Conservation (phyloP, 1,140 invertebrate genomes). For the Tigriopus japonicus region DNA sequence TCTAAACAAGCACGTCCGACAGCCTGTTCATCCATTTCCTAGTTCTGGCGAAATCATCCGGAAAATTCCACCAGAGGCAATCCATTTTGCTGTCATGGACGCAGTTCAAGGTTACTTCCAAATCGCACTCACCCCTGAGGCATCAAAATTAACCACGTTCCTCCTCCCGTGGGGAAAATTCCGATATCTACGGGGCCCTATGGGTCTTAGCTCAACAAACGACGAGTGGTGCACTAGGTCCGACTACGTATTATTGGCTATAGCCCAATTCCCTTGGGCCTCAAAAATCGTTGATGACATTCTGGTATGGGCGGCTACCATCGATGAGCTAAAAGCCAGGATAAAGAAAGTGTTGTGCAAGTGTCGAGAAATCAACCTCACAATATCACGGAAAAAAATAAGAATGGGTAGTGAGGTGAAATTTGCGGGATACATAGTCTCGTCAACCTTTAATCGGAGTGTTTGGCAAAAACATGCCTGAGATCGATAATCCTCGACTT, state of each 20-base stretch:
- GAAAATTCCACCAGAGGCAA: background rate
- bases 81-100: constrained; percentile 19
- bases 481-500: background rate
- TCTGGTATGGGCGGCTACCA: constrained; percentile 4
- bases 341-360: too few relatives aligned
- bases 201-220: constrained; percentile 14
- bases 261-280: constrained; percentile 9
- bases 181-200: constrained; percentile 17
- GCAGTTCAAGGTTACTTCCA: constrained; percentile 23
- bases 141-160: constrained; percentile 20
- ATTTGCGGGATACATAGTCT: background rate
- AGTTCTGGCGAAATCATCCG: constrained; percentile 18
- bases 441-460: background rate
- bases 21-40: constrained; percentile 19
- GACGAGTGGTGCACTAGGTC: constrained; percentile 19
- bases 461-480: background rate
- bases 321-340: constrained; percentile 13
- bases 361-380: background rate
- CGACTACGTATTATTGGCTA: constrained; percentile 17
- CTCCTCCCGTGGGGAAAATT: constrained; percentile 20
- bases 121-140: constrained; percentile 19
- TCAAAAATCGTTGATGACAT: constrained; percentile 14
- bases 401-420: background rate
- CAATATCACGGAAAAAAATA: background rate
- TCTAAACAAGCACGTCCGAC: constrained; percentile 20